Evolutionary conservation across 2,113 vertebrate genomes (phyloP).

Genomic region (Arvicanthis niloticus): DNA sequence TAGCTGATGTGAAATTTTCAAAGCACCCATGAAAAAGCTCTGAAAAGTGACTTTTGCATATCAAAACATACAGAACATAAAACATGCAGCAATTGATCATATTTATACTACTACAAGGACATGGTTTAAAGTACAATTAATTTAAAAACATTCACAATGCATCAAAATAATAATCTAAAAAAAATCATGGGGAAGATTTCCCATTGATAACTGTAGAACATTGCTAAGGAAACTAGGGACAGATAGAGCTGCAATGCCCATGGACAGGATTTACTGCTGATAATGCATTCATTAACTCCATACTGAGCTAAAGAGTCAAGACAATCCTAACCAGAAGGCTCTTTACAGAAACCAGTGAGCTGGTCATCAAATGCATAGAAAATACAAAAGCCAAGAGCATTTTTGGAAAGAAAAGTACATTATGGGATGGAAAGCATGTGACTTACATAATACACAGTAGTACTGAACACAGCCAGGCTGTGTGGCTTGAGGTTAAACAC

Average conservation of each 20-base stretch:
- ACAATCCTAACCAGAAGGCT: neutral
- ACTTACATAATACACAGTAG: neutral
- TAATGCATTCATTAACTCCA: neutral
- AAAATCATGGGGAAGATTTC: neutral
- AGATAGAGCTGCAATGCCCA: neutral
- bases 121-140: slow-evolving; percentile 39
- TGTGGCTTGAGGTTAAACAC: neutral
- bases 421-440: neutral
- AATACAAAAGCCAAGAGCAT: neutral
- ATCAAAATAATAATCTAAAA: slow-evolving; percentile 40
- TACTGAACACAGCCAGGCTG: neutral
- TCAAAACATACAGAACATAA: neutral
- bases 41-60: neutral
- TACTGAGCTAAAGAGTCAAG: neutral
- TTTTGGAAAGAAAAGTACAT: neutral
- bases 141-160: neutral
- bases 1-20: neutral
- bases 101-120: neutral
- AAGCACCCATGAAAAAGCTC: neutral
- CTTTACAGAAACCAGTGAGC: neutral
- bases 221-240: slow-evolving; percentile 24
- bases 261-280: neutral
- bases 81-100: neutral
- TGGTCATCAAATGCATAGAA: slow-evolving; percentile 19
- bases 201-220: neutral